Conservation (phyloP, 35 echinoderm and acorn worm species). For the Stichopus chloronotus region DNA sequence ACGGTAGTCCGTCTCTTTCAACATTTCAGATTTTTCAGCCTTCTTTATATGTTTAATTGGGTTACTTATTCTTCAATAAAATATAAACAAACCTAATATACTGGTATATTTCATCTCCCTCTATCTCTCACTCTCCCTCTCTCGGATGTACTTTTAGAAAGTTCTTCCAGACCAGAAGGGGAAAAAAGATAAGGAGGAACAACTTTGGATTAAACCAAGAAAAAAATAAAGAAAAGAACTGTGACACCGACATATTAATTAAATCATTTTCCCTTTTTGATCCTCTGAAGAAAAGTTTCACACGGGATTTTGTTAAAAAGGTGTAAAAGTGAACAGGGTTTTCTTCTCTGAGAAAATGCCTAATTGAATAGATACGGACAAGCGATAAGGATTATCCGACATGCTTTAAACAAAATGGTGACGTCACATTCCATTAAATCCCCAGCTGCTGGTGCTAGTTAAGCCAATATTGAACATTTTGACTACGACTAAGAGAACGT, state of each 20-base stretch:
- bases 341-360: not conserved
- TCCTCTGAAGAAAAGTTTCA: not conserved
- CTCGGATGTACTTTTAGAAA: too few relatives aligned
- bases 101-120: too few relatives aligned
- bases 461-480: not conserved
- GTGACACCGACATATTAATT: not conserved
- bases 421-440: not conserved
- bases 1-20: too few relatives aligned
- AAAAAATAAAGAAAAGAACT: not conserved
- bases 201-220: too few relatives aligned
- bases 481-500: not conserved
- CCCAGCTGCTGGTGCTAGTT: not conserved
- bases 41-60: too few relatives aligned
- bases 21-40: too few relatives aligned
- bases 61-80: too few relatives aligned
- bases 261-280: not conserved
- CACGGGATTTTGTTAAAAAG: not conserved
- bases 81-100: too few relatives aligned
- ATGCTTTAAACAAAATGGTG: not conserved
- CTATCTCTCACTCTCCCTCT: too few relatives aligned
- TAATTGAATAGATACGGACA: not conserved
- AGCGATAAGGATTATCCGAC: not conserved
- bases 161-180: too few relatives aligned
- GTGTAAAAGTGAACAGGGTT: not conserved
- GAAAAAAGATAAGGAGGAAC: too few relatives aligned